Percentiles rank a stretch among this genome's conserved stretches.
phyloP scores from a whole-genome alignment of 1,140 invertebrate genomes.

The Drosophila willistoni region DNA sequence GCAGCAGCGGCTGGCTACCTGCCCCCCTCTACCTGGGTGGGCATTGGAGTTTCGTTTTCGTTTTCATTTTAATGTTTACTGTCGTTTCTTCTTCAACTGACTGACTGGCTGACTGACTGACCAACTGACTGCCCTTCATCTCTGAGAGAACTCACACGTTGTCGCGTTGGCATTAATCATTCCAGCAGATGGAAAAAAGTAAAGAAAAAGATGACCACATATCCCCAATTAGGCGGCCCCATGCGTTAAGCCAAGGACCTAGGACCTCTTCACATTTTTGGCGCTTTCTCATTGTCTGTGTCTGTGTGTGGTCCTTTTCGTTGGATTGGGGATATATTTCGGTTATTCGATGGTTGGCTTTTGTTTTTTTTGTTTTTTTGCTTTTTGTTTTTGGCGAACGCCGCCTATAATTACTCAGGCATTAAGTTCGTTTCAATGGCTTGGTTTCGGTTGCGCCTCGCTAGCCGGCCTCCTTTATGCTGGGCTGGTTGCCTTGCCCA shows the following conservation, averaged over 20 bases:
- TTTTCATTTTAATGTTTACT: slow-evolving; percentile 74
- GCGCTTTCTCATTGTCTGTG: slow-evolving; percentile 7
- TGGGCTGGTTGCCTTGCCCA: slow-evolving; percentile 69
- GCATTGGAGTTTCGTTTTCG: slow-evolving; percentile 68
- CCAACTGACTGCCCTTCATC: slow-evolving; percentile 29
- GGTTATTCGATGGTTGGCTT: no score
- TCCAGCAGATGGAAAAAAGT: slow-evolving; percentile 28
- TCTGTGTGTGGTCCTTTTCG: slow-evolving; percentile 59
- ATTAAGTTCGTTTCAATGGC: slow-evolving; percentile 75
- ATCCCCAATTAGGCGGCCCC: slow-evolving; percentile 65
- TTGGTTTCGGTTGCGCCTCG: slow-evolving; percentile 76
- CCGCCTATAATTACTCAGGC: slow-evolving; percentile 71
- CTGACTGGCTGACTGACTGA: not conserved
- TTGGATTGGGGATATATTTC: slow-evolving; percentile 23
- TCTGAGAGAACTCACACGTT: slow-evolving; percentile 68
- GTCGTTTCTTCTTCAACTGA: slow-evolving; percentile 30
- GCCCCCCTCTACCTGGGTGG: slow-evolving; percentile 61
- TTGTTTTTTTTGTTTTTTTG: slow-evolving; percentile 5
- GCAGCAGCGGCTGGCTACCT: slow-evolving; percentile 39
- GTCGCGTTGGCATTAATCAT: slow-evolving; percentile 77
- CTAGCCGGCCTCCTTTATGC: slow-evolving; percentile 77
- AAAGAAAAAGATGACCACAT: slow-evolving; percentile 17
- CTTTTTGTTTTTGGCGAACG: slow-evolving; percentile 44
- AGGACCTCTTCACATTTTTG: slow-evolving; percentile 6
- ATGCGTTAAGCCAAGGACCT: slow-evolving; percentile 47